Base-by-base conservation (phyloP, 2,888 invertebrate species). In the Sesia apiformis region DNA sequence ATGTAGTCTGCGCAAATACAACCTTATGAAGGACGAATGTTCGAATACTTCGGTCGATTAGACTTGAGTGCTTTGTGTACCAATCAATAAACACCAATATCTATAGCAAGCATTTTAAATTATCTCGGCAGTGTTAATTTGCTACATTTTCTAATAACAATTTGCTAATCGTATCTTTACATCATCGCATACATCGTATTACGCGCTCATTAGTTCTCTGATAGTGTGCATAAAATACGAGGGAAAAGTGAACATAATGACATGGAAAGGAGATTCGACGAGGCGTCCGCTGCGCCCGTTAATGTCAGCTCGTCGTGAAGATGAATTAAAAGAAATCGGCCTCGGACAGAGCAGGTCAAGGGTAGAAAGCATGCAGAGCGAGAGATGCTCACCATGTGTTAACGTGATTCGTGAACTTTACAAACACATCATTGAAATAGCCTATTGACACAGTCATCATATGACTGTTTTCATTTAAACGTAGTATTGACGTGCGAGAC, bases 1-100 rank as follows among this genome's bases (percentile, higher is more conserved):
- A 78, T 78, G 78, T 76, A 75, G 75, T 66, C 65, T 55, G 58
- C 58, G 60, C 60, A 61, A 64, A 65, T 59, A 60, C 67, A 69
- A 72, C 71, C 75, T 74, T 72, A 69, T 60, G 67, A 76, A 78
- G 78, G 78, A 73, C 73, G 70, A 55, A 56, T 64, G 60, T 57
- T 61, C 60, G 54, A 57, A 58, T 64, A 62, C 54, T 57, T 62
- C 60, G 61, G 54, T 55, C 58, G 62, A n/a, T n/a, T 46, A 23
- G 23, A 23, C 23, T 23, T 2, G 23, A 23, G 23, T 23, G 23
- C 23, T 23, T 23, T 23, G 23, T 23, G 23, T 23, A 23, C 23
- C 23, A 23, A 23, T 23, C 23, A 23, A 23, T 23, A 23, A 23
- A 23, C 23, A 23, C 23, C 23, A 2, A 8, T 8, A 46, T 46